Conservation (phyloP, 1,140 invertebrate species). For the Pseudoatta argentina region DNA sequence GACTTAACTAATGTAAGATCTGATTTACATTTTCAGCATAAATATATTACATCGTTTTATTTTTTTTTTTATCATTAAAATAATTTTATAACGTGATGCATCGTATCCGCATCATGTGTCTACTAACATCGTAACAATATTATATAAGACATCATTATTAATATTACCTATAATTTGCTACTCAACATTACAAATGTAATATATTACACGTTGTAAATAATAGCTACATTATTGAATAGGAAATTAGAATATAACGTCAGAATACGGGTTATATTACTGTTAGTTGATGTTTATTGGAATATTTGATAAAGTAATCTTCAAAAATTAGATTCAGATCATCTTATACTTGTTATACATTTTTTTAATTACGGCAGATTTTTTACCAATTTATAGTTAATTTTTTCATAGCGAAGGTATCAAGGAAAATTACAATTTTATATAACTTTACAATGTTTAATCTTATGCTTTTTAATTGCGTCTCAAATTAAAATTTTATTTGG, state of each 20-base stretch:
- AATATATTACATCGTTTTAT: background rate
- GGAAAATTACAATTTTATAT: background rate
- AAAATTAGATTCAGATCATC: background rate
- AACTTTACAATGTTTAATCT: background rate
- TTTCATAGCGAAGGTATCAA: background rate
- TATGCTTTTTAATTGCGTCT: background rate
- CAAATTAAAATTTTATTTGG: background rate
- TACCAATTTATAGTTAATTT: background rate
- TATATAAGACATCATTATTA: too few relatives aligned
- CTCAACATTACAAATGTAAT: too few relatives aligned
- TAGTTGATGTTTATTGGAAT: too few relatives aligned
- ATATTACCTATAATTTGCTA: too few relatives aligned
- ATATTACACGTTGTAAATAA: too few relatives aligned
- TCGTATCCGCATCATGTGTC: background rate
- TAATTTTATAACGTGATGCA: background rate
- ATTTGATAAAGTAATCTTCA: background rate
- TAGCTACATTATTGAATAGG: too few relatives aligned
- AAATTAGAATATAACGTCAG: too few relatives aligned
- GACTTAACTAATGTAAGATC: slow-evolving; percentile 90
- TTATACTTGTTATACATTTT: background rate
- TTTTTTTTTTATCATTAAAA: background rate
- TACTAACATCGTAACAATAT: too few relatives aligned
- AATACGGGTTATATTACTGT: too few relatives aligned
- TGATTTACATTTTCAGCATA: slow-evolving; percentile 46
- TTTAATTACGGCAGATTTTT: background rate